Percentiles rank a stretch among this genome's conserved stretches.
phyloP scores from a whole-genome alignment of 2,888 invertebrate genomes.

The Phalera bucephala region DNA sequence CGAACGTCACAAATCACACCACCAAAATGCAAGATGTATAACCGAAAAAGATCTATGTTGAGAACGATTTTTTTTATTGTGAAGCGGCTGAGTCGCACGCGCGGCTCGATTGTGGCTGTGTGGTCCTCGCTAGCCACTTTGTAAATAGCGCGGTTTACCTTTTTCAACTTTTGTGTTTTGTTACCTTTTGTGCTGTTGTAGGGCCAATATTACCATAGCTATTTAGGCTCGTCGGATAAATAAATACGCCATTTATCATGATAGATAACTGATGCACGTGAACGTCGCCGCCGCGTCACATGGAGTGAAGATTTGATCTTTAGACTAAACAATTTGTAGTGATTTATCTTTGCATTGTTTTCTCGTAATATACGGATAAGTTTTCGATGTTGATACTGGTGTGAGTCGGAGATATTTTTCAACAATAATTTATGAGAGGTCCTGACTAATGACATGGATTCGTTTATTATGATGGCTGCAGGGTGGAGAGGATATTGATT shows the following conservation, averaged over 20 bases:
- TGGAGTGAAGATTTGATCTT: conserved; percentile 73
- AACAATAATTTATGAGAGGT: conserved; percentile 15
- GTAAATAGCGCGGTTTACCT: conserved; percentile 84
- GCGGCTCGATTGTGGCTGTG: conserved; percentile 82
- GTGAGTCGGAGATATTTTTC: conserved; percentile 10
- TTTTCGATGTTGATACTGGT: conserved; percentile 18
- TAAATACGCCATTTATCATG: conserved; percentile 83
- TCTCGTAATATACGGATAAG: conserved; percentile 36
- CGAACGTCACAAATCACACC: conserved; percentile 83
- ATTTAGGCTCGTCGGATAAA: conserved; percentile 82
- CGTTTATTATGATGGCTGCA: conserved; percentile 9
- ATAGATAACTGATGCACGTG: conserved; percentile 80
- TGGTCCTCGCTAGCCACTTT: conserved; percentile 83
- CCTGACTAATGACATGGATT: conserved; percentile 6
- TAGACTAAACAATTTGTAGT: conserved; percentile 61
- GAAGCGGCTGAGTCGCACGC: conserved; percentile 77
- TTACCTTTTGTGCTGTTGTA: conserved; percentile 83
- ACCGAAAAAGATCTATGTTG: conserved; percentile 79
- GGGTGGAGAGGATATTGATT: no score
- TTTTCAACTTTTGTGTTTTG: conserved; percentile 84
- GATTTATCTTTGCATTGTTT: conserved; percentile 69
- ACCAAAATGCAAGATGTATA: conserved; percentile 80
- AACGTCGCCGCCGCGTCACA: conserved; percentile 66
- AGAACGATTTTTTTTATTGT: conserved; percentile 74
- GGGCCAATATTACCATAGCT: conserved; percentile 83